Evolutionary conservation across 1,140 invertebrate genomes (phyloP).

Genomic region (Limonius californicus): DNA sequence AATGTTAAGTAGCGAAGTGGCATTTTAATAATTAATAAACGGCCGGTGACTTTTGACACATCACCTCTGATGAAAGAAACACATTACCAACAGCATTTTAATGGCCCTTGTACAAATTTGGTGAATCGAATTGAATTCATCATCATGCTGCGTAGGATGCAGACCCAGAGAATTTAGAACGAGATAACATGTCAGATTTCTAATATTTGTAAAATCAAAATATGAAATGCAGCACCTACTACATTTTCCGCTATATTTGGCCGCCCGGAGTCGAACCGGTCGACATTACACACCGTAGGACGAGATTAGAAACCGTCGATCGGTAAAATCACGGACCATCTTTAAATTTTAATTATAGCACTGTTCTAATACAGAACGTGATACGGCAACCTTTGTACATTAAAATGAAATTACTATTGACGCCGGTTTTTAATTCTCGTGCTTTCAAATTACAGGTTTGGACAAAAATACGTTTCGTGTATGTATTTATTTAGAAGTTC

Average conservation of each 20-base stretch:
- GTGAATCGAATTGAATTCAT: not conserved
- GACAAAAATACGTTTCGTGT: not conserved
- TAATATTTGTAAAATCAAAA: not conserved
- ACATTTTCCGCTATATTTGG: not conserved
- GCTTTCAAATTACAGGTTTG: not conserved
- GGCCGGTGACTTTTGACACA: not conserved
- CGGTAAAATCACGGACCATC: not conserved
- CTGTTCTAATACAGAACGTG: not conserved
- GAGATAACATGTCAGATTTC: not conserved
- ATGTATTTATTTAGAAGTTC: not conserved
- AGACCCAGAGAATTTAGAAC: not conserved
- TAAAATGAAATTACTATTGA: conserved; percentile 2
- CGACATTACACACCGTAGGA: not conserved
- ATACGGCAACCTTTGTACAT: not conserved
- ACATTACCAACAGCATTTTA: not conserved
- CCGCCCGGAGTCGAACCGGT: not conserved
- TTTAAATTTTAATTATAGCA: not conserved
- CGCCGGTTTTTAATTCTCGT: not conserved
- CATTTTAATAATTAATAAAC: no score
- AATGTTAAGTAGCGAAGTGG: no score
- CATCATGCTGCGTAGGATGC: not conserved
- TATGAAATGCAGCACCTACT: not conserved
- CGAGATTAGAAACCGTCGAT: not conserved
- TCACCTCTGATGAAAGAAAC: not conserved
- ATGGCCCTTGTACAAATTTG: not conserved